Percentiles rank a stretch among this genome's conserved stretches.
Conservation (phyloP, 2,797 vertebrate species). For the Sebastolobus alascanus region DNA sequence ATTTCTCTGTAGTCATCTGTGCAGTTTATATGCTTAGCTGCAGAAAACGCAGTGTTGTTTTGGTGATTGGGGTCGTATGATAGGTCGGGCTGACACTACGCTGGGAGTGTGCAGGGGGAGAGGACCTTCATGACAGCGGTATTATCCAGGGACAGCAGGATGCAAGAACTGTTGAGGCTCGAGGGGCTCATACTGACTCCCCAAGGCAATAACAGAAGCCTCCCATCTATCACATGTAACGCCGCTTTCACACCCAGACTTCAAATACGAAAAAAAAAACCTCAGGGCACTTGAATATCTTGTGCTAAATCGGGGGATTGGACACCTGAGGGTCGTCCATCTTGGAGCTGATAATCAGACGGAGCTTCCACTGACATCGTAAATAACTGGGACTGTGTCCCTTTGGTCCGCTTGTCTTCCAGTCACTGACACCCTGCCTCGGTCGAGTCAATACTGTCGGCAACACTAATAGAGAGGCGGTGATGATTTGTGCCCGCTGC, state of each 20-base stretch:
- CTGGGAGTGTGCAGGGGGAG: not conserved
- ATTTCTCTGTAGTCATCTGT: constrained; percentile 19
- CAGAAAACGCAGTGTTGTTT: constrained; percentile 37
- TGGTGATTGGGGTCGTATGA: constrained; percentile 50
- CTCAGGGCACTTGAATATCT: constrained; percentile 14
- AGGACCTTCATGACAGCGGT: constrained; percentile 18
- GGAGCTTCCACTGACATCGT: constrained; percentile 8
- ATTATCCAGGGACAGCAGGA: constrained; percentile 43
- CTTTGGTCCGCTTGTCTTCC: not conserved
- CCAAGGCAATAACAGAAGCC: constrained; percentile 53
- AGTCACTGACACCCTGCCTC: not conserved
- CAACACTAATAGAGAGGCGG: not conserved
- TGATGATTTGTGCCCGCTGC: constrained; percentile 36
- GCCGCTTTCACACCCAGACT: constrained; percentile 40
- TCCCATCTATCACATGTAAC: constrained; percentile 57
- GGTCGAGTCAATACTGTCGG: constrained; percentile 3
- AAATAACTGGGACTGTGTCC: constrained; percentile 39
- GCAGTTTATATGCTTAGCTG: constrained; percentile 19
- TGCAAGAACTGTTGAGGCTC: constrained; percentile 27
- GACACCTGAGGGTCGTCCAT: constrained; percentile 6
- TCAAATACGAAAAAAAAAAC: constrained; percentile 20
- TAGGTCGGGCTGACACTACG: constrained; percentile 4
- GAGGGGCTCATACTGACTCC: constrained; percentile 22
- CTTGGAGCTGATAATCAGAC: constrained; percentile 26
- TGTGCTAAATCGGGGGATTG: constrained; percentile 5